Base-by-base conservation (phyloP, 2,797 vertebrate genomes). In the Esox masquinongy region DNA sequence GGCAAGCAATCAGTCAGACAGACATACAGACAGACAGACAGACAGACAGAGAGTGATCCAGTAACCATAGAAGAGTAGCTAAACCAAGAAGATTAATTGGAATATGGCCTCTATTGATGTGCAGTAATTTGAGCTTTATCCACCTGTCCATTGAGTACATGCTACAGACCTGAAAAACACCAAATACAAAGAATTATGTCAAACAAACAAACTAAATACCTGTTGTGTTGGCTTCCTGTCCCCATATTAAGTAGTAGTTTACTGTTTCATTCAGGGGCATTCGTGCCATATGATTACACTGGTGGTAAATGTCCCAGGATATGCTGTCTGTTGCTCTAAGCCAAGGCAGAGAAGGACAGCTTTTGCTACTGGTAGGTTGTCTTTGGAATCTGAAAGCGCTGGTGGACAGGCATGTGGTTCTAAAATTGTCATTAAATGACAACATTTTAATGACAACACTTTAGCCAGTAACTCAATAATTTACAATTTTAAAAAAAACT, bases 301-400 rank as follows among this genome's bases (percentile, higher is more conserved):
- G 64, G 16, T 34, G 15, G 15, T 31, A 67, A 31, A 67, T 6
- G 29, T 67, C 64, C 31, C 31, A 16, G 26, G 26, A 17, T 67
- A 4, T 24, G 19, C 22, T 34, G 26, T 67, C 31, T 7, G 14
- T 67, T 34, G 31, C 82, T 77, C 78, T 1, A 14, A 63, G 61
- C 70, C 0, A 2, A 79, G 76, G 56, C 63, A 77, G 63, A 74
- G 77, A 53, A 84, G 50, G 75, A 84, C 78, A 84, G 17, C 70
- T 56, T 34, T 79, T 77, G 53, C 43, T 49, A 75, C 64, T 70
- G 49, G 72, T 66, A 76, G 24, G 16, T 73, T 61, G 64, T 73
- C 76, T 56, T 59, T 53, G 47, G 49, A 22, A 76, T 82, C 74
- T 75, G 39, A 79, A 39, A 82, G 36, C 15, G 61, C 50, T 75